Percentiles rank a stretch among this genome's conserved stretches.
These are phyloP conservation scores for Morpho helenor DNA, from an alignment of 2,888 invertebrate genomes.

Conservation along the genomic window DNA sequence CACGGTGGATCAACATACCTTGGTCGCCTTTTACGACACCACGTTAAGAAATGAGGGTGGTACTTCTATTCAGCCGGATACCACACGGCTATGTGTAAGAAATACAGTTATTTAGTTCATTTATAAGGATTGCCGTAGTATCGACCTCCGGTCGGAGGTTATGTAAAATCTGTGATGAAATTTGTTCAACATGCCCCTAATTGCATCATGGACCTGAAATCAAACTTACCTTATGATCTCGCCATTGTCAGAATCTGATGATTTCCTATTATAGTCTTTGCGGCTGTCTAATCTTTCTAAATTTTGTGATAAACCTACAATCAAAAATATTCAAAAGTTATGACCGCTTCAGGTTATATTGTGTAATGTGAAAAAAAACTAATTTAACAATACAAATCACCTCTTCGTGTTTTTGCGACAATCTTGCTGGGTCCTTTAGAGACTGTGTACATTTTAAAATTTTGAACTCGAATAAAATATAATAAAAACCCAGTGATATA, in stretches of 20 bases:
- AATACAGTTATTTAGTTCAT: slow-evolving; percentile 5
- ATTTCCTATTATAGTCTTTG: slow-evolving; percentile 84
- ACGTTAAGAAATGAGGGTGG: too few species aligned
- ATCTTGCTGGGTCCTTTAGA: slow-evolving; percentile 93
- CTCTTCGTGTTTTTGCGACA: slow-evolving; percentile 91
- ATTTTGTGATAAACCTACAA: slow-evolving; percentile 88
- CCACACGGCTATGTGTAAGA: too few species aligned
- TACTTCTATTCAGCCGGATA: too few species aligned
- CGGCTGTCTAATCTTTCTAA: slow-evolving; percentile 88
- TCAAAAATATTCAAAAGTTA: slow-evolving; percentile 38
- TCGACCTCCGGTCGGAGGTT: slow-evolving; percentile 51
- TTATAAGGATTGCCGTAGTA: slow-evolving; percentile 13
- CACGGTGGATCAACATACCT: too few species aligned
- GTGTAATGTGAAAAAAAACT: slow-evolving; percentile 11
- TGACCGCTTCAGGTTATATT: slow-evolving; percentile 28
- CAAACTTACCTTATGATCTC: slow-evolving; percentile 81
- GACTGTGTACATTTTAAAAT: slow-evolving; percentile 89
- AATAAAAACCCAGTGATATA: slow-evolving; percentile 47
- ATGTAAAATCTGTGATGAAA: slow-evolving; percentile 74
- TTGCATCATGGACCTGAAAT: slow-evolving; percentile 34
- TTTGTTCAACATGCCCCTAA: slow-evolving; percentile 35
- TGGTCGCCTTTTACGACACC: too few species aligned
- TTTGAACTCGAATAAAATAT: slow-evolving; percentile 57
- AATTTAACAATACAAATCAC: slow-evolving; percentile 50
- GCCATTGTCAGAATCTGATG: slow-evolving; percentile 82